Base-by-base conservation (phyloP, 2,797 vertebrate genomes). In the Alfaro cultratus region DNA sequence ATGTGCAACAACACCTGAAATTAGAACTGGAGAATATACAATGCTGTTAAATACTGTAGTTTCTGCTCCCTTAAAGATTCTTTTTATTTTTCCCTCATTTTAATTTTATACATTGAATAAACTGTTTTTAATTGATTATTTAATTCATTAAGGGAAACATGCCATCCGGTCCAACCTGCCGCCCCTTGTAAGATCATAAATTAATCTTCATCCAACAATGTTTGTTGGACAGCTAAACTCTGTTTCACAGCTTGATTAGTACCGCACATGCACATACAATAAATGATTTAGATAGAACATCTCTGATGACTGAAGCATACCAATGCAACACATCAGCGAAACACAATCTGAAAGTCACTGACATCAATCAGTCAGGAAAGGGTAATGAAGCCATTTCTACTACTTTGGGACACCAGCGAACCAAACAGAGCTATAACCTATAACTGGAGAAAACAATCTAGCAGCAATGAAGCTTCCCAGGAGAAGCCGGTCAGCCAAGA, bases 1-100 rank as follows among this genome's bases (percentile, higher is more conserved):
- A 71, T n/a, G 64, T 70, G 41, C 31, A 51, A 34, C 11, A 73
- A 34, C 16, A 74, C 73, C 1, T 73, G 57, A 78, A 73, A 85
- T 41, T 86, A 31, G 79, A 86, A 71, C 43, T 74, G 60, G n/a
- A 34, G 31, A 34, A 62, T 34, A 34, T 34, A 18, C 2, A 34
- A 7, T 1, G 15, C 60, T 62, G 62, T 36, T 18, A 23, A 67
- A 36, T 41, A n/a, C n/a, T n/a, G n/a, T n/a, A 41, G 18, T 39
- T 4, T 67, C 16, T 36, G 18, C 15, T 9, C 8, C 31, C 7
- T 67, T 23, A 67, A 36, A 11, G 18, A 41, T 23, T 39, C 21
- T 9, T 21, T 67, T 3, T 36, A 36, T 9, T 23, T 67, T 55
- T 55, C 0, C 10, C 3, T 10, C 53, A 55, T 55, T 55, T 55